Percentiles rank a stretch among this genome's conserved stretches.
phyloP scores from a whole-genome alignment of 2,113 vertebrate genomes.

The Gallinago undulata region DNA sequence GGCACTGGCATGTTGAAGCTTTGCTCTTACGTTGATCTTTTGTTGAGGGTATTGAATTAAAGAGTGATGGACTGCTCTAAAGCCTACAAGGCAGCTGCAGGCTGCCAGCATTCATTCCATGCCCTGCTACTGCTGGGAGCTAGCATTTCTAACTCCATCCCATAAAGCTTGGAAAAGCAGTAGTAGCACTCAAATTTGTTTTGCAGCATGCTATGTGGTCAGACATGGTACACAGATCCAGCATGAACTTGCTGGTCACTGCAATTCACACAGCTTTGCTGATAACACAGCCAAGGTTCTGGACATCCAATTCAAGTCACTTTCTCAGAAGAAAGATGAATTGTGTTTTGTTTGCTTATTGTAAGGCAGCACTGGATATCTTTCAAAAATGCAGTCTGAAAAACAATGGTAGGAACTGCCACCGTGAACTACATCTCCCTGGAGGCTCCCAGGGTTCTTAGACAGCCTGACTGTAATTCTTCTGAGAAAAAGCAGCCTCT shows the following conservation, averaged over 20 bases:
- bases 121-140: neutral
- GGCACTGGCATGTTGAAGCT: neutral
- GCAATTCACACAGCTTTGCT: neutral
- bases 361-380: neutral
- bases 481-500: neutral
- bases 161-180: neutral
- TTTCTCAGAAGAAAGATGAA: neutral
- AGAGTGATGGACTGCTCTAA: neutral
- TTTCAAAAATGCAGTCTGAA: neutral
- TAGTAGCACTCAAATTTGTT: neutral
- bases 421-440: neutral
- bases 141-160: neutral
- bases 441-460: neutral
- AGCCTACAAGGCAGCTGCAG: neutral
- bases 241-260: neutral
- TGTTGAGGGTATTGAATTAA: neutral
- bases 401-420: conserved; percentile 26
- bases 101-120: neutral
- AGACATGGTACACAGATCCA: neutral
- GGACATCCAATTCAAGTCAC: neutral
- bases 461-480: neutral
- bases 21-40: neutral
- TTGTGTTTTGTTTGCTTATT: neutral
- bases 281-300: neutral
- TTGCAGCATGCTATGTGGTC: neutral